Base-by-base conservation (phyloP, 2,113 vertebrate genomes). In the Forbesichthys papilliferus region DNA sequence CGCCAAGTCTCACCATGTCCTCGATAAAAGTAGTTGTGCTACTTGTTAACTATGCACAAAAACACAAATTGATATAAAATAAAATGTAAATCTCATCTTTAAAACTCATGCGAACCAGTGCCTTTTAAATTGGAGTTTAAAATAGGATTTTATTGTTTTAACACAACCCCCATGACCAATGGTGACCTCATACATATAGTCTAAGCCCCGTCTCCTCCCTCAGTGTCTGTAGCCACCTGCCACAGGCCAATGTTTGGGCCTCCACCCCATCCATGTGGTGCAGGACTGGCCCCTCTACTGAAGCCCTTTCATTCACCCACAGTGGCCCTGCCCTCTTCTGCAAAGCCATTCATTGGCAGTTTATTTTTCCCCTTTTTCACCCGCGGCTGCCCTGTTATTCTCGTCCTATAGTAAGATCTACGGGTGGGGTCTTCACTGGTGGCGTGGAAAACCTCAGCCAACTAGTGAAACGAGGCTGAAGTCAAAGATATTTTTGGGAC, bases 101-200 rank as follows among this genome's bases (percentile, higher is more conserved):
- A 27, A 27, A 27, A 3, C 27, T 20, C 20, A 27, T 27, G 27
- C 2, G 27, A 27, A 27, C 27, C 27, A 27, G 27, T 27, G 27
- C 27, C 27, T 27, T 27, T 27, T 27, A 27, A 27, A 2, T 27
- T 27, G 2, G 2, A 27, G 1, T 27, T 27, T 27, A 2, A 27
- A 27, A 27, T 27, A 27, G 27, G 27, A 27, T 27, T 27, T 27
- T 27, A 27, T 27, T 27, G 27, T 27, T 27, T 27, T 27, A 62
- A 56, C 59, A 68, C 68, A 61, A 47, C 47, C 51, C 61, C 75
- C 0, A 0, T 69, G 77, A 10, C 58, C 59, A 63, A 11, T 48
- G 18, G 64, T 62, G 52, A 71, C 60, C 71, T 82, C 73, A 67
- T 71, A 78, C 82, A 79, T 76, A 84, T 60, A 88, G 86, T 89